A percentile compares a stretch with the other conserved stretches of the same genome.
phyloP scores from a whole-genome alignment of 2,888 invertebrate genomes.

The Escarpia spicata region DNA sequence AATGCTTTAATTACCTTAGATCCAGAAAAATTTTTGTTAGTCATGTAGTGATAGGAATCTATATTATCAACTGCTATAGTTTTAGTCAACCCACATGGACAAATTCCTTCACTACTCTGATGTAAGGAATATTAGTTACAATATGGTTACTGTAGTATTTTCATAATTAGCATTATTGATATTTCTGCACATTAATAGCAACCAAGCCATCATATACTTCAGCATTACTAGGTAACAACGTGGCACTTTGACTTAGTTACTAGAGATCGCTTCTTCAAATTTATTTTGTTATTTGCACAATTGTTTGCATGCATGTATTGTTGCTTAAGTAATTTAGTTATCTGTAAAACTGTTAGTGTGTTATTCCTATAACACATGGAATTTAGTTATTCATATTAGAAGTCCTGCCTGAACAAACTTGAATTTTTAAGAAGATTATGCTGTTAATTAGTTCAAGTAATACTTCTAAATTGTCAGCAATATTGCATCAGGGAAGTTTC shows the following conservation, averaged over 20 bases:
- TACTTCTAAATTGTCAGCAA: neutral
- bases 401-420: neutral
- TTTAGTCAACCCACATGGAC: neutral
- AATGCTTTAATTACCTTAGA: neutral
- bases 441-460: neutral
- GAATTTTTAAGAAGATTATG: neutral
- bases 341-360: neutral
- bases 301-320: neutral
- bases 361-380: neutral
- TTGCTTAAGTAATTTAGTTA: neutral
- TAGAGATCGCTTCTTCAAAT: neutral
- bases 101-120: neutral
- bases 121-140: neutral
- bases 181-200: conserved; percentile 30
- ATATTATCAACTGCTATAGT: neutral
- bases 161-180: conserved; percentile 18
- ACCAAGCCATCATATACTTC: conserved; percentile 19
- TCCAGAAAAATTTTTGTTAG: neutral
- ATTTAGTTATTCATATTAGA: neutral
- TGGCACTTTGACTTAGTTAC: neutral
- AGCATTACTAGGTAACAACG: neutral
- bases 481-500: neutral
- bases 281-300: neutral
- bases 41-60: neutral
- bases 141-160: neutral